Evolutionary conservation across 53 echinoderm and acorn worm species (phyloP).

Genomic region (Glandiceps talaboti): DNA sequence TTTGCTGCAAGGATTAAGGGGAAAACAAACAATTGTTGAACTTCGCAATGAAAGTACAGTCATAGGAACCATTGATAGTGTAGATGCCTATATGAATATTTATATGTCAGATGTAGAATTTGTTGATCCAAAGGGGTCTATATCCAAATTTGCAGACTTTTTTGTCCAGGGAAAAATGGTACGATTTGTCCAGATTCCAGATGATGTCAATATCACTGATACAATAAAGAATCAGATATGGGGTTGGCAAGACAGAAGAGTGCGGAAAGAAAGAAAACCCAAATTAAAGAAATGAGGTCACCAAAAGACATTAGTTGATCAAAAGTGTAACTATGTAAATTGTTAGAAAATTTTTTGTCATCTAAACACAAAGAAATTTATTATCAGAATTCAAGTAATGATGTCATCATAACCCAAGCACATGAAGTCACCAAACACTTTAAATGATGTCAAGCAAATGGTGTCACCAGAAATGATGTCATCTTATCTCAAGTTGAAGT

Average conservation of each 20-base stretch:
- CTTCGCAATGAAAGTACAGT: slow-evolving; percentile 63
- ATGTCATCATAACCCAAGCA: too few species aligned
- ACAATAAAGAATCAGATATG: slow-evolving; percentile 28
- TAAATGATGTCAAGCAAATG: too few species aligned
- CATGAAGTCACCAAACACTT: too few species aligned
- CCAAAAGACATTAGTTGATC: too few species aligned
- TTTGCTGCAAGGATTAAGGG: slow-evolving; percentile 49
- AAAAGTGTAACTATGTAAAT: too few species aligned
- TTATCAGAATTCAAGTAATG: too few species aligned
- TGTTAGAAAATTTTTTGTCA: too few species aligned
- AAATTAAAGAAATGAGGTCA: too few species aligned
- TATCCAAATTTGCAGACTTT: slow-evolving; percentile 42
- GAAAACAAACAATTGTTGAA: slow-evolving; percentile 70
- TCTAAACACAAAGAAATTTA: too few species aligned
- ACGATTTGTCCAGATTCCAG: slow-evolving; percentile 81
- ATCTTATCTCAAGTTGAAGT: too few species aligned
- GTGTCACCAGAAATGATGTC: too few species aligned
- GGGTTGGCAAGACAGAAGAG: background rate
- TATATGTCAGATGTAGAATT: slow-evolving; percentile 57
- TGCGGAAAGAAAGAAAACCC: background rate
- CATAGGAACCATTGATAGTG: slow-evolving; percentile 48
- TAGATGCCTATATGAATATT: slow-evolving; percentile 94
- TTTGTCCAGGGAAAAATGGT: slow-evolving; percentile 64
- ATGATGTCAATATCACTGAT: slow-evolving; percentile 54
- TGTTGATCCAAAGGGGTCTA: slow-evolving; percentile 28